phyloP scores from a whole-genome alignment of 2,797 vertebrate genomes.

The Crax fasciolata region DNA sequence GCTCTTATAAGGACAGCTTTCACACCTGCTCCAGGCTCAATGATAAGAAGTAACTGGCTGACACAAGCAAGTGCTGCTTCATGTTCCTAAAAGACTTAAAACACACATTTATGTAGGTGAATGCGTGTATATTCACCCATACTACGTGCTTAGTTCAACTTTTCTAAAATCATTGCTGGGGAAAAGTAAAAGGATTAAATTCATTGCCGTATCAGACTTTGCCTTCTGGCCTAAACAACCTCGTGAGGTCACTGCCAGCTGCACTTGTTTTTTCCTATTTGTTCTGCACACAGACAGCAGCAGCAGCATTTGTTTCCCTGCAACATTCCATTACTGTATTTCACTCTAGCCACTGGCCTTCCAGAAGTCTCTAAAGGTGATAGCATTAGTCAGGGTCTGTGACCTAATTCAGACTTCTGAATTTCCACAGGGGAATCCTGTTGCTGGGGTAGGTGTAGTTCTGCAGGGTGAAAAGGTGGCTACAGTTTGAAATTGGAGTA shows the following conservation, averaged over 20 bases:
- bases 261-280: slow-evolving; percentile 56
- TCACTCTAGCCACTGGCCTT: neutral
- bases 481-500: neutral
- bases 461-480: neutral
- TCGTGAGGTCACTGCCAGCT: slow-evolving; percentile 65
- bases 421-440: slow-evolving; percentile 1
- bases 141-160: neutral
- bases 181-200: slow-evolving; percentile 40
- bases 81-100: fast-evolving
- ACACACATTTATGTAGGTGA: too few relatives aligned
- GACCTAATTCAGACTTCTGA: slow-evolving; percentile 8
- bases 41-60: neutral
- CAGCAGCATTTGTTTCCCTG: slow-evolving; percentile 28
- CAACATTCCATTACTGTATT: neutral
- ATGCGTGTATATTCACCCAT: neutral
- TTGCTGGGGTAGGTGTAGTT: neutral
- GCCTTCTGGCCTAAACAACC: slow-evolving; percentile 55
- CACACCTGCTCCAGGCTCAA: neutral
- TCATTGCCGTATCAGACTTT: slow-evolving; percentile 5
- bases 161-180: slow-evolving; percentile 1
- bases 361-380: slow-evolving; percentile 5
- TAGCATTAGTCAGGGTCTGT: neutral
- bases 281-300: neutral
- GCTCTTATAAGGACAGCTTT: fast-evolving
- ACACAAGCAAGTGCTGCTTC: neutral